Evolutionary conservation across 2,113 vertebrate genomes (phyloP).

Genomic region (Sus scrofa): DNA sequence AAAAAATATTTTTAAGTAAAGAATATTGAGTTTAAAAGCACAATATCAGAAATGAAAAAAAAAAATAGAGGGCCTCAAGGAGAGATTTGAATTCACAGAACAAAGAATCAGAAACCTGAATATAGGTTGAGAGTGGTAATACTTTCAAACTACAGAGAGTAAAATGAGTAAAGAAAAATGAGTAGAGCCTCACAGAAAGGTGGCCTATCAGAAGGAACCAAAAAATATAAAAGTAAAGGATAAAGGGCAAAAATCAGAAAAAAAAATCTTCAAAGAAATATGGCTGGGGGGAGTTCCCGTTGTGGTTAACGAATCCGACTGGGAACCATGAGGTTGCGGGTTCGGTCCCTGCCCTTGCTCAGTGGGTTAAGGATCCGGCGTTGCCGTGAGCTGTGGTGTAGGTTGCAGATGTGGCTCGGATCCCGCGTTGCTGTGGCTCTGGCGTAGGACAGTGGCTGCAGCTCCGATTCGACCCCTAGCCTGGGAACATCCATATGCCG

Average conservation of each 20-base stretch:
- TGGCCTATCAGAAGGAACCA: background rate
- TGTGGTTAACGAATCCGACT: too few species aligned
- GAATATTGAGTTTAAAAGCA: background rate
- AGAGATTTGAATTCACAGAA: background rate
- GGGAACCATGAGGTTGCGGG: too few species aligned
- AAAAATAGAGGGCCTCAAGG: background rate
- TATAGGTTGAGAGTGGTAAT: background rate
- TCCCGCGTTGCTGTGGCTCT: too few species aligned
- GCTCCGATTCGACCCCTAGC: too few species aligned
- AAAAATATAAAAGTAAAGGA: background rate
- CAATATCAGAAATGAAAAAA: background rate
- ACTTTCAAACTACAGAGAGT: background rate
- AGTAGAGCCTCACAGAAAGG: background rate
- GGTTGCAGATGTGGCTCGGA: too few species aligned
- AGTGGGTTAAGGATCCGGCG: too few species aligned
- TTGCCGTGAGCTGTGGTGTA: too few species aligned
- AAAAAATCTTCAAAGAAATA: background rate
- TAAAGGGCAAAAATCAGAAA: background rate
- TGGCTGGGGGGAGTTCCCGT: background rate
- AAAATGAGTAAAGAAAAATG: background rate
- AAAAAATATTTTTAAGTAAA: background rate
- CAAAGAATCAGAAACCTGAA: background rate
- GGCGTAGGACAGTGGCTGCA: too few species aligned
- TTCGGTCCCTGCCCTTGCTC: too few species aligned
- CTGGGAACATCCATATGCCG: too few species aligned